A percentile compares a stretch with the other conserved stretches of the same genome.
Conservation (phyloP, 2,888 invertebrate genomes). For the Netelia fuscicornis region DNA sequence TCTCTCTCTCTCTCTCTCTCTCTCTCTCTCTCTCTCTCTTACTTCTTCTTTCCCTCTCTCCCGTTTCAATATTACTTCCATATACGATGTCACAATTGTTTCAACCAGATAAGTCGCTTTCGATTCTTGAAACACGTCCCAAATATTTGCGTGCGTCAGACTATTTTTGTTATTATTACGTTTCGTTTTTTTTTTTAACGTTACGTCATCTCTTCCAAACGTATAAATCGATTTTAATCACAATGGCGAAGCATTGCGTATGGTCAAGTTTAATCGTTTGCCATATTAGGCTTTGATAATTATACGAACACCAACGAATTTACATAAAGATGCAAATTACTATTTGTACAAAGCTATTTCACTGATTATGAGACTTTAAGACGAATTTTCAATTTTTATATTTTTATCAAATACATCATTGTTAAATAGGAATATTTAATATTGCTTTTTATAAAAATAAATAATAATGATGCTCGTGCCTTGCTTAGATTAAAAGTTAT, state of each 20-base stretch:
- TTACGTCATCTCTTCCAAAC: slow-evolving; percentile 5
- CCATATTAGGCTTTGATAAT: background rate
- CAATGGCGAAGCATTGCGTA: background rate
- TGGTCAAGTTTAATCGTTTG: background rate
- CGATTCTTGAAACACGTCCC: slow-evolving; percentile 40
- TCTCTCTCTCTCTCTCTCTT: too few relatives aligned
- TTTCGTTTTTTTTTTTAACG: background rate
- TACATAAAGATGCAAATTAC: too few relatives aligned
- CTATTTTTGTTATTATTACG: background rate
- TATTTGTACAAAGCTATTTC: too few relatives aligned
- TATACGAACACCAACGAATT: too few relatives aligned
- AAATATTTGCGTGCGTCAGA: slow-evolving; percentile 35
- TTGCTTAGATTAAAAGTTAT: too few relatives aligned
- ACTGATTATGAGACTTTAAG: too few relatives aligned
- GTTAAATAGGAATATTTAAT: too few relatives aligned
- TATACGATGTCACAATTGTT: slow-evolving; percentile 35
- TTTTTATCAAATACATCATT: too few relatives aligned
- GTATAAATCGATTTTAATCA: background rate
- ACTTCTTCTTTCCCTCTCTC: background rate
- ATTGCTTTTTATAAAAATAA: too few relatives aligned
- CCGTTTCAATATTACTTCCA: background rate
- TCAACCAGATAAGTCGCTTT: slow-evolving; percentile 12
- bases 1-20: background rate
- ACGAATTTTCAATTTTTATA: too few relatives aligned
- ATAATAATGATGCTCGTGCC: too few relatives aligned